A percentile compares a stretch with the other conserved stretches of the same genome.
These are phyloP conservation scores for Erebia epiphron DNA, from an alignment of 2,888 invertebrate genomes.

Conservation along the genomic window DNA sequence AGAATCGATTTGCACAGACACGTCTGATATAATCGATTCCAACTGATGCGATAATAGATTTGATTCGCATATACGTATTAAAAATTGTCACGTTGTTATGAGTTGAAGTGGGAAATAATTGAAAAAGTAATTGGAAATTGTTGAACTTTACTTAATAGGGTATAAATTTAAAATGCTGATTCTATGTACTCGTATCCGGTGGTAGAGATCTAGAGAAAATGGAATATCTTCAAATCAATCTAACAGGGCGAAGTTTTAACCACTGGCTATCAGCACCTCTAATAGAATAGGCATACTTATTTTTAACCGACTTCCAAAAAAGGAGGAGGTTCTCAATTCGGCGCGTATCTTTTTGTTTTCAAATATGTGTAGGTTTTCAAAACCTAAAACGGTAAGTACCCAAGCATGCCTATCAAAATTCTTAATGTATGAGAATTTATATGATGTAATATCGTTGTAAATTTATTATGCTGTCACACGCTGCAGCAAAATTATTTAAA, in stretches of 20 bases:
- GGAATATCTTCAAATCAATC: too few relatives aligned
- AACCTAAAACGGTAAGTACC: background rate
- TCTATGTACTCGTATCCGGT: too few relatives aligned
- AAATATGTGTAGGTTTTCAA: too few relatives aligned
- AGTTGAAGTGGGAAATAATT: slow-evolving; percentile 31
- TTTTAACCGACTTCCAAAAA: too few relatives aligned
- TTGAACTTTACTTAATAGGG: too few relatives aligned
- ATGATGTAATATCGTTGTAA: slow-evolving; percentile 36
- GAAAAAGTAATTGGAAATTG: background rate
- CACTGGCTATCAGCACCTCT: too few relatives aligned
- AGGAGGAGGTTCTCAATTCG: too few relatives aligned
- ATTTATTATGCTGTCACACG: slow-evolving; percentile 41
- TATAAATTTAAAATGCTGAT: too few relatives aligned
- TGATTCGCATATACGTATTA: slow-evolving; percentile 35
- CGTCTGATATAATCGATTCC: slow-evolving; percentile 21
- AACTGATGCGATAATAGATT: slow-evolving; percentile 31
- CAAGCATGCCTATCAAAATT: slow-evolving; percentile 14
- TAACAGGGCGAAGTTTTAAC: too few relatives aligned
- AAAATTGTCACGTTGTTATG: slow-evolving; percentile 43
- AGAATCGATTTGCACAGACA: slow-evolving; percentile 24
- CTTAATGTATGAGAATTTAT: slow-evolving; percentile 42
- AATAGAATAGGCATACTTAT: too few relatives aligned
- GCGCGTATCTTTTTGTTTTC: too few relatives aligned
- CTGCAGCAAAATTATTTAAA: slow-evolving; percentile 39
- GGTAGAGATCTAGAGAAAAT: too few relatives aligned